phyloP scores from a whole-genome alignment of 2,797 vertebrate genomes.

The Trematomus bernacchii region DNA sequence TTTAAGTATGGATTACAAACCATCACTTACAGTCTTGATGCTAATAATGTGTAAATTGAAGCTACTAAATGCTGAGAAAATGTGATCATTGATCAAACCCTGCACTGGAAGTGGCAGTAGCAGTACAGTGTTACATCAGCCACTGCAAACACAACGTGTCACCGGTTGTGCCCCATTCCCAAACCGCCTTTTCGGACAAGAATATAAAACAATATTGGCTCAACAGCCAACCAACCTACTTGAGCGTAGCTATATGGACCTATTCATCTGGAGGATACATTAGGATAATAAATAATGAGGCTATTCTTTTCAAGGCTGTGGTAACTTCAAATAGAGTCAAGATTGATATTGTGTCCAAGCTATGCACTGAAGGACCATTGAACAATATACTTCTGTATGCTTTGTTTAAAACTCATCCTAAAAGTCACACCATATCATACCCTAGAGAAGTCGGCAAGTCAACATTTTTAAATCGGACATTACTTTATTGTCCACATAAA shows the following conservation, averaged over 20 bases:
- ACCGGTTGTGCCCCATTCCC: conserved; percentile 14
- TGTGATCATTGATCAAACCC: not conserved
- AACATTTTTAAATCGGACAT: not conserved
- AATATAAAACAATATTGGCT: conserved; percentile 12
- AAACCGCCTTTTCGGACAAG: conserved; percentile 6
- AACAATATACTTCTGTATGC: not conserved
- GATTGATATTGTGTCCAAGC: not conserved
- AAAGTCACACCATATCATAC: not conserved
- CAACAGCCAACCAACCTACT: not conserved
- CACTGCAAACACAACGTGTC: conserved; percentile 3
- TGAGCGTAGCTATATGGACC: not conserved
- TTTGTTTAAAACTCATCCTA: not conserved
- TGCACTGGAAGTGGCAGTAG: too few relatives aligned
- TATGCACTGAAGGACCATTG: not conserved
- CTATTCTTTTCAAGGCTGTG: not conserved
- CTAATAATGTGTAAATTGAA: not conserved
- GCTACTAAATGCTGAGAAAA: not conserved
- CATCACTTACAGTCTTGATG: not conserved
- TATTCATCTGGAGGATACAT: conserved; percentile 3
- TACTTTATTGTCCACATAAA: not conserved
- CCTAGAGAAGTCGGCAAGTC: not conserved
- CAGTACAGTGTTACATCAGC: not conserved
- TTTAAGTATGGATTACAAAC: not conserved
- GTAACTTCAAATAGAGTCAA: not conserved
- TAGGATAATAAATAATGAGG: conserved; percentile 1